phyloP scores from a whole-genome alignment of 2,113 vertebrate genomes.

The Chiloscyllium plagiosum region DNA sequence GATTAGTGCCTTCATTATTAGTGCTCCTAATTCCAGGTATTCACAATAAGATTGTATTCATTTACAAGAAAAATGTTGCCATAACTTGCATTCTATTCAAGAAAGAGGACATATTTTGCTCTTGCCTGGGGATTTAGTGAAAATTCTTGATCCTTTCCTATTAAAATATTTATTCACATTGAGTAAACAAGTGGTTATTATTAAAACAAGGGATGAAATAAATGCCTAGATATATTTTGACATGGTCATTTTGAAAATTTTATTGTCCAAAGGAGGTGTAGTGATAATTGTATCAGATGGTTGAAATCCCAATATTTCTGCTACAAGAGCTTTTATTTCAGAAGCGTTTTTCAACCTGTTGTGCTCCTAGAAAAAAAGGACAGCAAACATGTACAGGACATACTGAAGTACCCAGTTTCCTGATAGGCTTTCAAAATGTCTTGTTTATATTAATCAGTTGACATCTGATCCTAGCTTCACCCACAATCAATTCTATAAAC shows the following conservation, averaged over 20 bases:
- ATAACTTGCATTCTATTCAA: neutral
- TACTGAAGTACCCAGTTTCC: neutral
- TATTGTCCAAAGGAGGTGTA: neutral
- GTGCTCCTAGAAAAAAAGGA: neutral
- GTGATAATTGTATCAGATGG: neutral
- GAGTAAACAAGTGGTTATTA: too few relatives aligned
- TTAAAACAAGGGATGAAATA: too few relatives aligned
- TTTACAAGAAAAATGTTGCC: neutral
- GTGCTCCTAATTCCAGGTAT: neutral
- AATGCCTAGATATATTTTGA: too few relatives aligned
- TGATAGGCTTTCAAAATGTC: neutral
- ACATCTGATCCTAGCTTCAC: neutral
- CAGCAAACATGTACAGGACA: neutral
- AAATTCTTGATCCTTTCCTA: neutral
- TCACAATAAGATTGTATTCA: neutral
- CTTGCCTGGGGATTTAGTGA: neutral
- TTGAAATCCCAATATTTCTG: neutral
- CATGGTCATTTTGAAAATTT: neutral
- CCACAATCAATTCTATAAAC: neutral
- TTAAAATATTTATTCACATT: neutral
- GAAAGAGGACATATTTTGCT: neutral
- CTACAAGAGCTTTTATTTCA: neutral
- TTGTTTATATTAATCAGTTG: neutral
- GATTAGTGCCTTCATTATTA: neutral
- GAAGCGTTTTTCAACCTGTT: neutral